phyloP scores from a whole-genome alignment of 2,797 vertebrate genomes.

The Danio jaintianensis region DNA sequence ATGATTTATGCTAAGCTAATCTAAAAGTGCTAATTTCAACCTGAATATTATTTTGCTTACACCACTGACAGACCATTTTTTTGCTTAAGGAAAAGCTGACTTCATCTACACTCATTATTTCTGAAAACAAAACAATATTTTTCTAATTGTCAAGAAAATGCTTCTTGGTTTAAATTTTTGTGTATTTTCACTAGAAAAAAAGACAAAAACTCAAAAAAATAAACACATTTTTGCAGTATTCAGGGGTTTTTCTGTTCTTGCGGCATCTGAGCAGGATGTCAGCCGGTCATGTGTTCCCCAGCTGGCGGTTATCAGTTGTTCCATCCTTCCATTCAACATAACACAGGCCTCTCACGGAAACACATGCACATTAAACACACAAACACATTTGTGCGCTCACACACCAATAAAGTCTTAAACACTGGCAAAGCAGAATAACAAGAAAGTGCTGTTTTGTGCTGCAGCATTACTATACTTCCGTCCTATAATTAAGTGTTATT shows the following conservation, averaged over 20 bases:
- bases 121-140: no score
- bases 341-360: conserved; percentile 12
- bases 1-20: no score
- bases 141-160: no score
- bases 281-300: conserved; percentile 46
- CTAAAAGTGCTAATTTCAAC: no score
- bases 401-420: not conserved
- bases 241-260: conserved; percentile 28
- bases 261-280: conserved; percentile 49
- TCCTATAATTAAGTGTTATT: not conserved
- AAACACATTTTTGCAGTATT: no score
- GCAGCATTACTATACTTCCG: not conserved
- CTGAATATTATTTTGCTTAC: no score
- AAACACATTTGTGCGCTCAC: not conserved
- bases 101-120: no score
- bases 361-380: conserved; percentile 26
- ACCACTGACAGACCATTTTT: no score
- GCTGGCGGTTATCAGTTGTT: conserved; percentile 39
- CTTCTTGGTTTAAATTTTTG: no score
- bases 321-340: conserved; percentile 35
- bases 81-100: no score
- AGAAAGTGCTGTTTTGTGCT: not conserved
- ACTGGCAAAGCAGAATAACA: conserved; percentile 16
- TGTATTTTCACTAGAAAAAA: no score
- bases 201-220: no score